These are phyloP conservation scores for Drosophila saltans DNA, from an alignment of 1,140 invertebrate genomes.

Conservation along the genomic window DNA sequence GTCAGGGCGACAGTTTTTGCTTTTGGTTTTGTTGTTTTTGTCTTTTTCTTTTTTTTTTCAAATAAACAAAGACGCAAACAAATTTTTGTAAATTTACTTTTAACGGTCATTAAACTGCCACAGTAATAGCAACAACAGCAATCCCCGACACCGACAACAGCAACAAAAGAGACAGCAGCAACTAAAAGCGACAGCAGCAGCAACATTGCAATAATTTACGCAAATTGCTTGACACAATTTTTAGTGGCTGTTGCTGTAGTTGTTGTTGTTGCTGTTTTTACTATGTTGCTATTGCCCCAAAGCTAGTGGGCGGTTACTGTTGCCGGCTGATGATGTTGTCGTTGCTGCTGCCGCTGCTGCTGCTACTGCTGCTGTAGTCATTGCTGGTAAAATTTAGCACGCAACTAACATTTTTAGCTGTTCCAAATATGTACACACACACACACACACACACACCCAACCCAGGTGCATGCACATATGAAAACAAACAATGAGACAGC, in stretches of 20 bases:
- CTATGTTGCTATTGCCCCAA: conserved; percentile 19
- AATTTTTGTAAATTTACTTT: conserved; percentile 51
- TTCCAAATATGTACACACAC: conserved; percentile 60
- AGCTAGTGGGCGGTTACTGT: conserved; percentile 53
- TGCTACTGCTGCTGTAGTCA: conserved; percentile 34
- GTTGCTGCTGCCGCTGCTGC: conserved; percentile 47
- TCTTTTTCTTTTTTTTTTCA: background rate
- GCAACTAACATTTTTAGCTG: conserved; percentile 81
- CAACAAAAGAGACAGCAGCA: conserved; percentile 26
- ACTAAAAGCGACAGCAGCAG: conserved; percentile 29
- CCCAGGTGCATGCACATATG: conserved; percentile 39
- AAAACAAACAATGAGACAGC: conserved; percentile 38
- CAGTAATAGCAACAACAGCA: conserved; percentile 28
- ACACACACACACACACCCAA: conserved; percentile 47
- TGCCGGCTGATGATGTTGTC: conserved; percentile 38
- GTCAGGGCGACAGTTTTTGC: conserved; percentile 40
- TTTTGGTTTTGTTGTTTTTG: too few relatives aligned
- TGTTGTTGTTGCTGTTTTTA: conserved; percentile 22
- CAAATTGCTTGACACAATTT: conserved; percentile 82
- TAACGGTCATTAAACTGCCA: conserved; percentile 72
- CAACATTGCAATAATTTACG: conserved; percentile 72
- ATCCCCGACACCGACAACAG: conserved; percentile 30
- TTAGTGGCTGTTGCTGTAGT: conserved; percentile 24
- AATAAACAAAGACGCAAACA: conserved; percentile 18
- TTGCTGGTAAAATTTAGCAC: conserved; percentile 64